These are phyloP conservation scores for Leucophenga maculata DNA, from an alignment of 2,888 invertebrate genomes.

Conservation along the genomic window DNA sequence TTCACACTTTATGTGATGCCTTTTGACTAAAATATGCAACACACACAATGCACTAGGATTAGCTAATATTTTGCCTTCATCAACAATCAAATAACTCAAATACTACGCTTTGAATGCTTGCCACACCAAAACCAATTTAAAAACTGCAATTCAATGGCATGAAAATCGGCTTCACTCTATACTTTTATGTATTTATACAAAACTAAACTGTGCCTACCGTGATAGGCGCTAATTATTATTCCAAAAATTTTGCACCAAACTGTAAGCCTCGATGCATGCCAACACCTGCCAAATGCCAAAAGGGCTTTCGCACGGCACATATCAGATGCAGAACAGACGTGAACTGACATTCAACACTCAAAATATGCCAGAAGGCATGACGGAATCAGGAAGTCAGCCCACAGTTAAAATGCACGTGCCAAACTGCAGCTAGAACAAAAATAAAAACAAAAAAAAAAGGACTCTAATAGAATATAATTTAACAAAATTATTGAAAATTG, in stretches of 20 bases:
- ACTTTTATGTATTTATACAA: too few species aligned
- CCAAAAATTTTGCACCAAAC: neutral
- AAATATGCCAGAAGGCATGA: neutral
- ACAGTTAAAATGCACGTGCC: neutral
- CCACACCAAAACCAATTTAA: too few species aligned
- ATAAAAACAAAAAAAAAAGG: neutral
- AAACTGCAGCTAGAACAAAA: neutral
- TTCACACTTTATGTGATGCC: too few species aligned
- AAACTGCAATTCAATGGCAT: too few species aligned
- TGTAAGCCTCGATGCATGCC: neutral
- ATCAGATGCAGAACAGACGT: neutral
- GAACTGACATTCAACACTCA: conserved; percentile 8
- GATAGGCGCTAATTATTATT: conserved; percentile 17
- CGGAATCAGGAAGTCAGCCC: too few species aligned
- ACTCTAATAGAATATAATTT: conserved; percentile 61
- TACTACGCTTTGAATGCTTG: too few species aligned
- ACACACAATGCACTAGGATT: too few species aligned
- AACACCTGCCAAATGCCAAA: conserved; percentile 17
- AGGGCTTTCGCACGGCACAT: neutral
- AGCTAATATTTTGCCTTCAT: too few species aligned
- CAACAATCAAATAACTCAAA: too few species aligned
- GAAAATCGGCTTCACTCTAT: too few species aligned
- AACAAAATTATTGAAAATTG: conserved; percentile 64
- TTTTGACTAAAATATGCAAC: too few species aligned
- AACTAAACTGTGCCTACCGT: conserved; percentile 1